Base-by-base conservation (phyloP, 2,888 invertebrate genomes). In the Steinernema hermaphroditum region DNA sequence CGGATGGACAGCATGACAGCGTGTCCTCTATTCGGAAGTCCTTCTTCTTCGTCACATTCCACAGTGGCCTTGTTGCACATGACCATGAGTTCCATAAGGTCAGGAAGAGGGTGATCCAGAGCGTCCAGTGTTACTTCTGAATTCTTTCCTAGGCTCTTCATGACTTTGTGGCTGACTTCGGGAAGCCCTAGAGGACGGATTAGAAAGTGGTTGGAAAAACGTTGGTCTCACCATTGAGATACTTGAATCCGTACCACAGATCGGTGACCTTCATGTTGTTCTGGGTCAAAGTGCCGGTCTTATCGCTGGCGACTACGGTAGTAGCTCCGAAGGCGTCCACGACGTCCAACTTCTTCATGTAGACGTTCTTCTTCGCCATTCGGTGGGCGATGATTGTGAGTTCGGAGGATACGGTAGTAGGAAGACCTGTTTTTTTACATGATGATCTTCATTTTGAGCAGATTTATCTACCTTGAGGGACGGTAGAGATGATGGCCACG, bases 231-330 rank as follows among this genome's bases (percentile, higher is more conserved):
- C 78, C 79, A 37, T 69, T 49, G 29, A 79, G 68, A 34, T 57
- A 70, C 19, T 72, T 71, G 50, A 80, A 73, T 69, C 69, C 68
- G 46, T 73, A 73, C 79, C 79, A 79, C n/a, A 77, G 27, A 46
- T 77, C 77, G 27, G 79, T 80, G 12, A 79, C 79, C 37, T 78
- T 80, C 79, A 79, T 79, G 43, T 75, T 70, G 50, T 79, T 79
- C 69, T 79, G 80, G 44, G 79, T 79, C 37, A 79, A 41, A 22
- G 79, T 79, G 27, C 79, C 79, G n/a, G 79, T 79, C 68, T 79
- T 79, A 73, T 79, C 79, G n/a, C 79, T 80, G 37, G 77, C 77
- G 46, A 76, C 75, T 57, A 75, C 68, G 57, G 29, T 75, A 0
- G 69, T 69, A 8, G 77, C 68, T 24, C 77, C 77, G 27, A 78